A percentile compares a stretch with the other conserved stretches of the same genome.
Evolutionary conservation across 2,888 invertebrate species (phyloP).

Genomic region (Dusona sp.): DNA sequence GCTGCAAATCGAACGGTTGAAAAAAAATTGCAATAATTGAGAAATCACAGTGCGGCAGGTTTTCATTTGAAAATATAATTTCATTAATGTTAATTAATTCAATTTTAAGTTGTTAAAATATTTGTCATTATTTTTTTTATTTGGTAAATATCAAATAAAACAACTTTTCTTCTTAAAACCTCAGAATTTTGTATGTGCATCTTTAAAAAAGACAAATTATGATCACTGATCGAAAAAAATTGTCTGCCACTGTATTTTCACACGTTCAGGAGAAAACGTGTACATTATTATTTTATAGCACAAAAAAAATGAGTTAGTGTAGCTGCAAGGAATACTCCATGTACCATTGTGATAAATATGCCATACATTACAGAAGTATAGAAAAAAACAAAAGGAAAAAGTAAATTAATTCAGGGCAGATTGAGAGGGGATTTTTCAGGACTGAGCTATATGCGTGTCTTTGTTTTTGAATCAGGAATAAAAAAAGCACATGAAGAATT

Average conservation of each 20-base stretch:
- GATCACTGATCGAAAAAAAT: not conserved
- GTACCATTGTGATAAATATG: not conserved
- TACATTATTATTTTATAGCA: not conserved
- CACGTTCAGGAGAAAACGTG: not conserved
- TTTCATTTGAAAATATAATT: not conserved
- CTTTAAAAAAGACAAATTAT: not conserved
- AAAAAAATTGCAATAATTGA: not conserved
- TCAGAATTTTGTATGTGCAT: too few relatives aligned
- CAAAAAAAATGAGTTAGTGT: not conserved
- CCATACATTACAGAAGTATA: not conserved
- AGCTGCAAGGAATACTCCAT: not conserved
- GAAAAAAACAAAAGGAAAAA: not conserved
- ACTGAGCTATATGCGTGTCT: constrained; percentile 43
- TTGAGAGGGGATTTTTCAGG: constrained; percentile 23
- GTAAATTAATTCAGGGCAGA: not conserved
- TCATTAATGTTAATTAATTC: not conserved
- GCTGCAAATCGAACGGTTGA: not conserved
- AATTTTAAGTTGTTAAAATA: not conserved
- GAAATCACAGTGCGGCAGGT: not conserved
- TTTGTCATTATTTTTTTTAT: not conserved
- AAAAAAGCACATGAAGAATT: constrained; percentile 25
- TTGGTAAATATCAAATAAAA: not conserved
- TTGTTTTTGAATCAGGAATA: constrained; percentile 39
- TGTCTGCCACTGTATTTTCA: not conserved
- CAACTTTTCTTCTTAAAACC: not conserved